Percentiles rank a stretch among this genome's conserved stretches.
Evolutionary conservation across 2,888 invertebrate genomes (phyloP).

Genomic region (Acleris laterana): DNA sequence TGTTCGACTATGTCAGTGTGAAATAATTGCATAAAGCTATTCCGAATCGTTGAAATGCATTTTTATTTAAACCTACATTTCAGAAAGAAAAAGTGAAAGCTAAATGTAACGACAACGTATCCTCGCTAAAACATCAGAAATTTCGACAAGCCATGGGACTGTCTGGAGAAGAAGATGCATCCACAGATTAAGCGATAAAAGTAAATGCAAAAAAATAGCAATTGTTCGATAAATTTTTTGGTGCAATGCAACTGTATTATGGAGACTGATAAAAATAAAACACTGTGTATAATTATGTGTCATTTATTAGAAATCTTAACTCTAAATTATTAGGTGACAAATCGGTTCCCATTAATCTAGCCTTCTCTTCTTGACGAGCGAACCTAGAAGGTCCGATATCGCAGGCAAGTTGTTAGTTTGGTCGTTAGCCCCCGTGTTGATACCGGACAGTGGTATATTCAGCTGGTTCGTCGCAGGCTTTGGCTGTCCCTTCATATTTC

Average conservation of each 20-base stretch:
- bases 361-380: slow-evolving; percentile 91
- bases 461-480: slow-evolving; percentile 69
- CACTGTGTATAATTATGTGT: slow-evolving; percentile 40
- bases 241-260: slow-evolving; percentile 45
- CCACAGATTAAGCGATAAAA: slow-evolving; percentile 61
- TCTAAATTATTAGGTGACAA: slow-evolving; percentile 40
- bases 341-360: slow-evolving; percentile 82
- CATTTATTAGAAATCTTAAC: slow-evolving; percentile 40
- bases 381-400: slow-evolving; percentile 92
- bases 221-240: slow-evolving; percentile 43
- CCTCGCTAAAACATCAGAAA: slow-evolving; percentile 67
- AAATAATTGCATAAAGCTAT: slow-evolving; percentile 11
- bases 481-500: slow-evolving; percentile 89
- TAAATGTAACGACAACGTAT: slow-evolving; percentile 58
- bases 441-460: slow-evolving; percentile 72
- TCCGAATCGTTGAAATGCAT: slow-evolving; percentile 19
- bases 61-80: slow-evolving; percentile 40
- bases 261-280: slow-evolving; percentile 52
- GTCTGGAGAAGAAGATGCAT: slow-evolving; percentile 73
- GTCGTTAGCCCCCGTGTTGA: slow-evolving; percentile 86
- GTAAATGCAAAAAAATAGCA: slow-evolving; percentile 47
- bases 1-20: not conserved
- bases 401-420: slow-evolving; percentile 91
- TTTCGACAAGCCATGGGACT: slow-evolving; percentile 77
- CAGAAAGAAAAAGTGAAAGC: slow-evolving; percentile 75